Percentiles rank a stretch among this genome's conserved stretches.
Evolutionary conservation across 2,797 vertebrate species (phyloP).

Genomic region (Loriculus beryllinus): DNA sequence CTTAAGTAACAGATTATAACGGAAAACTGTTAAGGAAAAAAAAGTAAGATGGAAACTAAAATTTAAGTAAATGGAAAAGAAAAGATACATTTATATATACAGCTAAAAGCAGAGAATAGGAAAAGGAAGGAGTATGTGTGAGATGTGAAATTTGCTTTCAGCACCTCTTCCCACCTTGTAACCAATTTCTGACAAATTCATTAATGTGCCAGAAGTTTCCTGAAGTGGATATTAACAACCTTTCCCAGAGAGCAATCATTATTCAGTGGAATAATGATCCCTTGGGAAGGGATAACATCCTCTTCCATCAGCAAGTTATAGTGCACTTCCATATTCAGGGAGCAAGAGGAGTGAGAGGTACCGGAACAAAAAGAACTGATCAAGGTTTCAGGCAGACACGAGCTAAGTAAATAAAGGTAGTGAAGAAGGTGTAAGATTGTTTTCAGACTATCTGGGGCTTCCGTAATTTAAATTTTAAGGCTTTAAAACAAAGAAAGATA

Average conservation of each 20-base stretch:
- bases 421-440: neutral
- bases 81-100: neutral
- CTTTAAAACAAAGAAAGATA: neutral
- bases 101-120: neutral
- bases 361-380: neutral
- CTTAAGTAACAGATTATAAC: neutral
- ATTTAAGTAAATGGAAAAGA: neutral
- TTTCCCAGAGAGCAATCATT: neutral
- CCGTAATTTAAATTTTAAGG: neutral
- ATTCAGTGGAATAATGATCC: neutral
- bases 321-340: neutral
- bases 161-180: neutral
- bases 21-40: neutral
- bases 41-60: neutral
- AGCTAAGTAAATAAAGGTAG: neutral
- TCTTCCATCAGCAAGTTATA: constrained; percentile 13
- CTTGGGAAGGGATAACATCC: constrained; percentile 26
- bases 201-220: constrained; percentile 18
- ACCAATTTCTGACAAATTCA: constrained; percentile 12
- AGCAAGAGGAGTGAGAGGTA: constrained; percentile 14
- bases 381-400: neutral
- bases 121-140: neutral
- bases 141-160: constrained; percentile 17
- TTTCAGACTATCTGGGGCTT: neutral
- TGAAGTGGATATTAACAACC: constrained; percentile 23